Base-by-base conservation (phyloP, 2,797 vertebrate genomes). In the Aplochiton taeniatus region DNA sequence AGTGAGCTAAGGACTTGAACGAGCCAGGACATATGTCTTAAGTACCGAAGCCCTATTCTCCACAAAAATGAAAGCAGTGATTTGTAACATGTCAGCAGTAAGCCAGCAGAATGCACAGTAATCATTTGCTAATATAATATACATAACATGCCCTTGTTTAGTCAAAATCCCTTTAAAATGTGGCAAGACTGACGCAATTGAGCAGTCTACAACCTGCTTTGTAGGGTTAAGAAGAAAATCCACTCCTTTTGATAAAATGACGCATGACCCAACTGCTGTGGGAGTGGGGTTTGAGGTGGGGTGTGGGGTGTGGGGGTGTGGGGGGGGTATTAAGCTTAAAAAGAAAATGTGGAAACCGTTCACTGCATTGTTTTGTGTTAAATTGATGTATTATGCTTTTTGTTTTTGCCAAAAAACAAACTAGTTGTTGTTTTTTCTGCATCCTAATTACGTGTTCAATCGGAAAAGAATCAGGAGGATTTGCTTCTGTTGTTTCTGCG, bases 391-490 rank as follows among this genome's bases (percentile, higher is more conserved):
- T 66, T 60, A 41, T 46, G 54, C 66, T 77, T 75, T 74, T 69
- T 80, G 75, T 31, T 79, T 78, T 71, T 69, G 70, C 50, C 54
- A 7, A 42, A 65, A 79, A 74, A 60, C 53, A 58, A 63, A 63
- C 70, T 58, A 65, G 41, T 42, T 53, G 70, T 78, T 75, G n/a
- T n/a, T 75, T 70, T 79, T 73, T 44, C 60, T 43, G 72, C 70
- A 56, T 75, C n/a, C 4, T 78, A 73, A 73, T 74, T 59, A 42
- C 57, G 60, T 20, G 66, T 65, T 84, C 68, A 55, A 47, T 65
- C 61, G 74, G 31, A 31, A 79, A 79, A 80, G 65, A 79, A 81
- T 81, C 78, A 78, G 73, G 69, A 52, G 59, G 73, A 75, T 76
- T 68, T 79, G 48, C 61, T 6, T 55, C 75, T 44, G 56, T 67